Percentiles rank a stretch among this genome's conserved stretches.
Conservation (phyloP, 2,888 invertebrate species). For the Litoditis marina region DNA sequence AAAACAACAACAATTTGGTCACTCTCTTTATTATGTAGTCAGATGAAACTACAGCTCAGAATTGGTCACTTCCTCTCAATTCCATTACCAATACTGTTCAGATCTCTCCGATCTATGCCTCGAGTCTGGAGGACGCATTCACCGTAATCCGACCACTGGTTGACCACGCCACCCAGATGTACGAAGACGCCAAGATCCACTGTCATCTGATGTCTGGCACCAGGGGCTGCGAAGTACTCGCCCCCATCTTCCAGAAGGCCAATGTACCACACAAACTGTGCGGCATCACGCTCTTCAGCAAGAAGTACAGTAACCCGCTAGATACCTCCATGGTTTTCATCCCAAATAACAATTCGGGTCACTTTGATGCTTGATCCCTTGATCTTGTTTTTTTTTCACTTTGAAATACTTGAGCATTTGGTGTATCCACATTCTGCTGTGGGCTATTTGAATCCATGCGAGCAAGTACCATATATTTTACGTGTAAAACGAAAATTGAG, state of each 20-base stretch:
- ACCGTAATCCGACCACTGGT: neutral
- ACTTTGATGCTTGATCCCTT: constrained; percentile 18
- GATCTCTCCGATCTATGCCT: constrained; percentile 13
- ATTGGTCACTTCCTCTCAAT: no score
- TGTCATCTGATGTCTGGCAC: constrained; percentile 11
- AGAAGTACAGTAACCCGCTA: neutral
- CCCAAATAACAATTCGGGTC: constrained; percentile 16
- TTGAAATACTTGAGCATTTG: no score
- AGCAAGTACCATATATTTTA: no score
- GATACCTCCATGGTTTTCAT: constrained; percentile 5
- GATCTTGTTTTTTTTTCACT: no score
- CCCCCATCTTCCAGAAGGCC: neutral
- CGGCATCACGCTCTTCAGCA: constrained; percentile 14
- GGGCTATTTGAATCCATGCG: no score
- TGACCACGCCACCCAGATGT: neutral
- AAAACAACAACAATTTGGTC: no score
- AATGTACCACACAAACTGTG: constrained; percentile 5
- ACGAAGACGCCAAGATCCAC: constrained; percentile 6
- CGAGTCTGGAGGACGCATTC: constrained; percentile 6
- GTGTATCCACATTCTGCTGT: no score
- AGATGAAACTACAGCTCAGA: no score
- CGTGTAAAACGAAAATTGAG: no score
- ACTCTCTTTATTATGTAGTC: no score
- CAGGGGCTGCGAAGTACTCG: neutral
- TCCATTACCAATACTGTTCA: neutral